These are phyloP conservation scores for Nasonia vitripennis DNA, from an alignment of 1,140 invertebrate species.

Conservation along the genomic window DNA sequence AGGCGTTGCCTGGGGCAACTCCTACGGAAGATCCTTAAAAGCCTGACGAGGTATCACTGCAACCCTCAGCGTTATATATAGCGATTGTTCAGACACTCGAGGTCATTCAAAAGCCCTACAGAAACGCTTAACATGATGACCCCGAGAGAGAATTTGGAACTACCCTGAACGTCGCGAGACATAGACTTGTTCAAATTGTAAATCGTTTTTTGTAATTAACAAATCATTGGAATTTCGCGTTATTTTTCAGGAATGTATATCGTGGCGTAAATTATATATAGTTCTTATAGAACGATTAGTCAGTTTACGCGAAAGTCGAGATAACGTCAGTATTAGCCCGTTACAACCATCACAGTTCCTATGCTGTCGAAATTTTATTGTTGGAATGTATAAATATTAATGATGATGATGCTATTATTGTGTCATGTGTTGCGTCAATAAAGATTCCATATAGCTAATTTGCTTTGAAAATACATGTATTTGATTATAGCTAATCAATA, in stretches of 20 bases:
- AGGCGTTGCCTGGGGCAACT: constrained; percentile 76
- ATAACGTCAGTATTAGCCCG: background rate
- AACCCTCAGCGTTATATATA: constrained; percentile 68
- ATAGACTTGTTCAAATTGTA: background rate
- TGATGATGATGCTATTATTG: no score
- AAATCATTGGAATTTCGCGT: background rate
- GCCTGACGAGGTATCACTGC: constrained; percentile 70
- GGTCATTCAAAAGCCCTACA: constrained; percentile 11
- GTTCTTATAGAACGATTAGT: no score
- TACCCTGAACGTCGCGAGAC: background rate
- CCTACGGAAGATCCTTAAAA: constrained; percentile 71
- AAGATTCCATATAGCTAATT: no score
- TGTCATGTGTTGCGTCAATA: no score
- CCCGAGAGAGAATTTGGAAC: constrained; percentile 26
- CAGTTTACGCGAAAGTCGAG: background rate
- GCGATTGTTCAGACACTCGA: constrained; percentile 28
- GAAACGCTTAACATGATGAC: constrained; percentile 49
- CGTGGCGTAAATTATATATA: no score
- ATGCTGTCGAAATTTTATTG: background rate
- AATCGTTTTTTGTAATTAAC: background rate
- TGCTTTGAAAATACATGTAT: no score
- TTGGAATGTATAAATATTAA: no score
- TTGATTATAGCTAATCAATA: no score
- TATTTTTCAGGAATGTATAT: background rate
- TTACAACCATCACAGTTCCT: background rate